Conservation (phyloP, 2,888 invertebrate species). For the Drosophila longiperda region DNA sequence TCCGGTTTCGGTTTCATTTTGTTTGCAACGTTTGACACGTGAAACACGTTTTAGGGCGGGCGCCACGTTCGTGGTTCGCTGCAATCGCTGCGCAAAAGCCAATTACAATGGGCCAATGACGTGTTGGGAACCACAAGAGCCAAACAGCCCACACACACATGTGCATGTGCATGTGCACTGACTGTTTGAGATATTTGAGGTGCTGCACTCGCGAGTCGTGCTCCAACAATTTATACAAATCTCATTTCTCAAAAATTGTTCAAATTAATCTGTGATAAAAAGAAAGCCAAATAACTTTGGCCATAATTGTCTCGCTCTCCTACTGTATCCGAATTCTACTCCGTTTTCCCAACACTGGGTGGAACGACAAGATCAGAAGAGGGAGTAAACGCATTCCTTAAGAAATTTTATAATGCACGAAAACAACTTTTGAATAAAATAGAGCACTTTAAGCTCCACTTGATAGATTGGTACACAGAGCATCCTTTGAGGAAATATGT, state of each 20-base stretch:
- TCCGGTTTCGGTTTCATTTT: constrained; percentile 26
- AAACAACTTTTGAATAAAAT: neutral
- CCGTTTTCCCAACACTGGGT: neutral
- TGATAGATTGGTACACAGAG: neutral
- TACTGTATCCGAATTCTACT: neutral
- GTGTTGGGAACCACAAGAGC: constrained; percentile 10
- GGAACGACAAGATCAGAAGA: neutral
- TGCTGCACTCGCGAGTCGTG: constrained; percentile 3
- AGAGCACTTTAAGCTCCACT: neutral
- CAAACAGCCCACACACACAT: neutral
- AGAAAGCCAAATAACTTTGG: neutral
- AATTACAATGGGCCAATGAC: constrained; percentile 22
- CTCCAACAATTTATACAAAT: neutral
- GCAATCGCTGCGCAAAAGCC: constrained; percentile 24
- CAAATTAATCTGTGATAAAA: neutral
- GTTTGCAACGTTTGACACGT: constrained; percentile 61
- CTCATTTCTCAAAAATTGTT: neutral
- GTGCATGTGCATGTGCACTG: neutral
- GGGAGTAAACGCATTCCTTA: neutral
- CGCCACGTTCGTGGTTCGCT: constrained; percentile 48
- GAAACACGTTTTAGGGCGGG: constrained; percentile 61
- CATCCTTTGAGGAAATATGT: neutral
- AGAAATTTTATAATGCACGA: neutral
- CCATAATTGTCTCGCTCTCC: neutral
- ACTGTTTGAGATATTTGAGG: neutral